phyloP scores from a whole-genome alignment of 1,140 invertebrate genomes.

The Lordiphosa stackelbergi region DNA sequence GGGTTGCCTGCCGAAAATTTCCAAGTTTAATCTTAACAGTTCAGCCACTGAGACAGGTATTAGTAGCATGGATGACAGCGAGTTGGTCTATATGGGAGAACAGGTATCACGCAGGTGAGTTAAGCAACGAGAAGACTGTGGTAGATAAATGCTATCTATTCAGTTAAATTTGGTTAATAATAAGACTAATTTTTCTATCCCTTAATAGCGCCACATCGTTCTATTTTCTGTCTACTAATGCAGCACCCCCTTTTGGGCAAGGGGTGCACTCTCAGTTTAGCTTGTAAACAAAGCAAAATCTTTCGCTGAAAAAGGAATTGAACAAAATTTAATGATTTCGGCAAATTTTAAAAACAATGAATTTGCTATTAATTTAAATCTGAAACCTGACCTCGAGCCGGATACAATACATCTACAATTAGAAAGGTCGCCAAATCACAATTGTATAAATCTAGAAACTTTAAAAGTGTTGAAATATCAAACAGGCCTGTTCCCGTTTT shows the following conservation, averaged over 20 bases:
- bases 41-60: background rate
- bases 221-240: slow-evolving; percentile 60
- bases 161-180: background rate
- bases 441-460: no score
- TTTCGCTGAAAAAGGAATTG: no score
- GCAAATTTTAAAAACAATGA: no score
- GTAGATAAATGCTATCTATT: background rate
- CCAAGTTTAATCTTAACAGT: background rate
- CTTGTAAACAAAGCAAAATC: no score
- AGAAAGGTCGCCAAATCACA: no score
- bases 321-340: no score
- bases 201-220: slow-evolving; percentile 49
- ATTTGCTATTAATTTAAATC: no score
- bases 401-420: no score
- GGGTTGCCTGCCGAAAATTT: slow-evolving; percentile 19
- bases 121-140: background rate
- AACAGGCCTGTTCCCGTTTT: no score
- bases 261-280: slow-evolving; percentile 19
- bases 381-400: no score
- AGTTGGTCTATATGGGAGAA: slow-evolving; percentile 64
- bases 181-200: background rate
- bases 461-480: no score
- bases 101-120: slow-evolving; percentile 50
- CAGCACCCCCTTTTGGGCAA: slow-evolving; percentile 63
- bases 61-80: slow-evolving; percentile 9